Conservation (phyloP, 2,888 invertebrate species). For the Tipula unca region DNA sequence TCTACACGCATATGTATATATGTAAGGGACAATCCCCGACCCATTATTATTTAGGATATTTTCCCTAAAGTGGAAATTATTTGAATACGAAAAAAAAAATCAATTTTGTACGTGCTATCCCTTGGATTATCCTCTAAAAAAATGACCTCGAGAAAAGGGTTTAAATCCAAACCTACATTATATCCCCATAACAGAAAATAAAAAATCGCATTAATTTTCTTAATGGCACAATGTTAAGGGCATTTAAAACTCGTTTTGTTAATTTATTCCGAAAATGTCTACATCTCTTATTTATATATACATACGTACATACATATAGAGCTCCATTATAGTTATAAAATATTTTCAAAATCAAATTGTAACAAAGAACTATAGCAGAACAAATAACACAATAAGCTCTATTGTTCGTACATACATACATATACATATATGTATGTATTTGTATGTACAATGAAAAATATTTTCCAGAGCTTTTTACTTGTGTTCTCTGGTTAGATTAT, state of each 20-base stretch:
- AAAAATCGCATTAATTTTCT: neutral
- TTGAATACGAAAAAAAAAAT: neutral
- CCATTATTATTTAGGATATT: neutral
- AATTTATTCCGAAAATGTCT: neutral
- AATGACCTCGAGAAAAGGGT: neutral
- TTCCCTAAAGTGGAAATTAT: neutral
- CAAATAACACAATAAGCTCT: neutral
- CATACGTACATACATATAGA: no score
- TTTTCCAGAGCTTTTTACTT: neutral
- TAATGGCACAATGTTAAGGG: neutral
- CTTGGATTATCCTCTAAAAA: neutral
- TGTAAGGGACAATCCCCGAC: neutral
- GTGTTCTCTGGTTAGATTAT: neutral
- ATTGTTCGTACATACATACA: neutral
- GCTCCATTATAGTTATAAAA: neutral
- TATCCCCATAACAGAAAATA: neutral
- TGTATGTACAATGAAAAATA: neutral
- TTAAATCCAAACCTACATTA: neutral
- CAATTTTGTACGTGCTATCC: neutral
- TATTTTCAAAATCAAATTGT: neutral
- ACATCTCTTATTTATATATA: no score
- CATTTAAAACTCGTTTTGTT: neutral
- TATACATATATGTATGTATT: neutral
- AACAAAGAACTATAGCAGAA: neutral
- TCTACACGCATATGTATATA: no score